Conservation (phyloP, 2,888 invertebrate species). For the Sphinx pinastri region DNA sequence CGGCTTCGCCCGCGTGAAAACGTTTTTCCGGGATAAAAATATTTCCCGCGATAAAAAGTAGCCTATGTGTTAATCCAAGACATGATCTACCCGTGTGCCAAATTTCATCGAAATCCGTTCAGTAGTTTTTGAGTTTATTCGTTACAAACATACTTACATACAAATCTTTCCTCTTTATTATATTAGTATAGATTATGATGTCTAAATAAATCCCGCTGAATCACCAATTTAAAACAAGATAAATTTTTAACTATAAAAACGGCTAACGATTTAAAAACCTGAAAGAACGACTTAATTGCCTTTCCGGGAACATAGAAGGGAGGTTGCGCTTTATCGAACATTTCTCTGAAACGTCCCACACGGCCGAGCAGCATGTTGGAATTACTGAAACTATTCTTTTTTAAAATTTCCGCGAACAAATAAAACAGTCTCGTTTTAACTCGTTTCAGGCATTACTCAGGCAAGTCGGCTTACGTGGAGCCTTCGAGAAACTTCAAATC, state of each 20-base stretch:
- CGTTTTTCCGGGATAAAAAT: too few species aligned
- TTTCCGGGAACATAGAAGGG: slow-evolving; percentile 20
- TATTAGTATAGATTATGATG: too few species aligned
- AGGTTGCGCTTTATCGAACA: slow-evolving; percentile 30
- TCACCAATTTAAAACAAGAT: not conserved
- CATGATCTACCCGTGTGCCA: too few species aligned
- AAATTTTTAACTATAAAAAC: not conserved
- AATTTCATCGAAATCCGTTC: too few species aligned
- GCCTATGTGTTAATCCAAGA: too few species aligned
- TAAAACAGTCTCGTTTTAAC: slow-evolving; percentile 42
- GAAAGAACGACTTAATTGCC: slow-evolving; percentile 17
- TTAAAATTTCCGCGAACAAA: slow-evolving; percentile 43
- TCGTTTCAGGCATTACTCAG: slow-evolving; percentile 57
- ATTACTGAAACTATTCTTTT: slow-evolving; percentile 31
- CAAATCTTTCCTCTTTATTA: too few species aligned
- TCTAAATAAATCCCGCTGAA: not conserved
- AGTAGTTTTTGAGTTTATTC: too few species aligned
- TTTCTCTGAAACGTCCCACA: slow-evolving; percentile 35
- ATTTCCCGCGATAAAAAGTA: too few species aligned
- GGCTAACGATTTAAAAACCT: slow-evolving; percentile 7
- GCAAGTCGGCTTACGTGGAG: slow-evolving; percentile 42
- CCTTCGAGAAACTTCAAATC: slow-evolving; percentile 28
- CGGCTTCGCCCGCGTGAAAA: too few species aligned
- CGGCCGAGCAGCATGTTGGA: slow-evolving; percentile 25
- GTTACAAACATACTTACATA: too few species aligned